These are phyloP conservation scores for Gallinago stenura DNA, from an alignment of 2,797 vertebrate genomes.

Conservation along the genomic window DNA sequence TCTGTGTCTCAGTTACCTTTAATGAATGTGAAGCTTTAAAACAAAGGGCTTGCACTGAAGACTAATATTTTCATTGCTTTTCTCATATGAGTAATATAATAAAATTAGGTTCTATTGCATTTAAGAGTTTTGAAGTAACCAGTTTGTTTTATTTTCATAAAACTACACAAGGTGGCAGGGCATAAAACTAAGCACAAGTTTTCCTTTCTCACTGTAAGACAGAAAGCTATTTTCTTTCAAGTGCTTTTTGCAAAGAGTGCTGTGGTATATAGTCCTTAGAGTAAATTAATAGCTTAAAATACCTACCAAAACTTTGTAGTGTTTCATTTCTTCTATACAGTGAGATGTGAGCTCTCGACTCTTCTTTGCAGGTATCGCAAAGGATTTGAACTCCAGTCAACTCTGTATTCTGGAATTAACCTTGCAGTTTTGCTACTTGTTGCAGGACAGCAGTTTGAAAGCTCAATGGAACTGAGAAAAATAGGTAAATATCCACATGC, in stretches of 20 bases:
- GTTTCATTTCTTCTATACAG: neutral
- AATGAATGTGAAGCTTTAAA: neutral
- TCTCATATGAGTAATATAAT: neutral
- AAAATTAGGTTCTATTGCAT: neutral
- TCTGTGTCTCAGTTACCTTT: neutral
- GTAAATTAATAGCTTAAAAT: neutral
- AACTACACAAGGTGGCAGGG: neutral
- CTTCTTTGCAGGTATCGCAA: slow-evolving; percentile 89
- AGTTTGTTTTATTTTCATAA: neutral
- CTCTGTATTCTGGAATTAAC: slow-evolving; percentile 95
- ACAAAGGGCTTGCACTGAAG: neutral
- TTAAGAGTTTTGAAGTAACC: neutral
- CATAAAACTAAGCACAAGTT: neutral
- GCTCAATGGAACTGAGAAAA: slow-evolving; percentile 93
- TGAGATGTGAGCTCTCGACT: neutral
- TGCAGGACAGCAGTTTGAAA: slow-evolving; percentile 94
- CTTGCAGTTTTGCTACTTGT: slow-evolving; percentile 92
- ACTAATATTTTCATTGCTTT: neutral
- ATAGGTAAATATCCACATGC: slow-evolving; percentile 85
- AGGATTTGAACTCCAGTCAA: slow-evolving; percentile 94
- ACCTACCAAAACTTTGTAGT: neutral
- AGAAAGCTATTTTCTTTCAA: neutral
- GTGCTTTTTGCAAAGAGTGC: neutral
- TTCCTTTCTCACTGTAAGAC: neutral
- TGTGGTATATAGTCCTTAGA: neutral